phyloP scores from a whole-genome alignment of 2,888 invertebrate species.

The Acronicta alni region DNA sequence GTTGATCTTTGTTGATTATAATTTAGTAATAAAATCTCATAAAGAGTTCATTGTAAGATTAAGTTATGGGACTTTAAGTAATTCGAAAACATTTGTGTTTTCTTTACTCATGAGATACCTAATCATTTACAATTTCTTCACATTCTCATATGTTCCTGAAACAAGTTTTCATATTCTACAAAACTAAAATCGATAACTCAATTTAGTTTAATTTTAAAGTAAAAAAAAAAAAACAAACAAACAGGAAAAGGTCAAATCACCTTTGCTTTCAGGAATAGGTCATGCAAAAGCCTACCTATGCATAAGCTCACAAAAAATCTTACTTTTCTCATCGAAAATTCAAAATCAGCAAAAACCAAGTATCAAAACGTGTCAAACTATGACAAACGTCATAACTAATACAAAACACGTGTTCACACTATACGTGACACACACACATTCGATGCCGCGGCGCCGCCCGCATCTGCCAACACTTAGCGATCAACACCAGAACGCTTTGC shows the following conservation, averaged over 20 bases:
- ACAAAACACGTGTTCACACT: constrained; percentile 47
- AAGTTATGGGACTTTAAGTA: constrained; percentile 8
- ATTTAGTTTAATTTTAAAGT: too few relatives aligned
- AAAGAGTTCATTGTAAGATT: constrained; percentile 20
- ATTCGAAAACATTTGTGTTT: neutral
- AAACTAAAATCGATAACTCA: too few relatives aligned
- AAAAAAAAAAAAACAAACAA: too few relatives aligned
- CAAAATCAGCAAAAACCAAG: constrained; percentile 14
- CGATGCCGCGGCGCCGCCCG: constrained; percentile 28
- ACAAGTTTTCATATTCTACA: too few relatives aligned
- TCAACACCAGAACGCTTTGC: constrained; percentile 58
- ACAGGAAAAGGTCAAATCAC: too few relatives aligned
- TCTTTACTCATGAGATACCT: neutral
- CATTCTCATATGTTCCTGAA: too few relatives aligned
- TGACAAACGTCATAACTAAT: constrained; percentile 47
- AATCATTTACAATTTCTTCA: too few relatives aligned
- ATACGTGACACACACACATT: constrained; percentile 16
- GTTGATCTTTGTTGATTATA: constrained; percentile 12
- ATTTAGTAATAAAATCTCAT: constrained; percentile 21
- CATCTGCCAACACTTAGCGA: constrained; percentile 54
- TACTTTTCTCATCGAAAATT: neutral
- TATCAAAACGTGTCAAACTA: constrained; percentile 31
- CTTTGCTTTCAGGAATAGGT: too few relatives aligned
- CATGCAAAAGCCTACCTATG: too few relatives aligned
- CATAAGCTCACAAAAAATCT: too few relatives aligned